Conservation (phyloP, 2,888 invertebrate species). For the Agriopis aurantiaria region DNA sequence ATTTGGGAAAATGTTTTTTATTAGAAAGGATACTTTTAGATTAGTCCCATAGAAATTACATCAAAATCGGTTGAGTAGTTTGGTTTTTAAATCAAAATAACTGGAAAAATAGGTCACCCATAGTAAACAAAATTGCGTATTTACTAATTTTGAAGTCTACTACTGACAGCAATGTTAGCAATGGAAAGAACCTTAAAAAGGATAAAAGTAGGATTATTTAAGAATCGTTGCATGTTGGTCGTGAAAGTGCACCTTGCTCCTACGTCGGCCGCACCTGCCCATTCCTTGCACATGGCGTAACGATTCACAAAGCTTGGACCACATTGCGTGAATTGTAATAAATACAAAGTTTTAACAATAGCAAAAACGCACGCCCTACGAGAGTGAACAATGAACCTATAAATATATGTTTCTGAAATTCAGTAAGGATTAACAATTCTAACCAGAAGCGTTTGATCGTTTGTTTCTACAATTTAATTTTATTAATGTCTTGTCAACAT, state of each 20-base stretch:
- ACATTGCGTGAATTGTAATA: conserved; percentile 55
- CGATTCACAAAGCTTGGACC: conserved; percentile 71
- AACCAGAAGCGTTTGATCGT: neutral
- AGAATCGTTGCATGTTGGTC: conserved; percentile 63
- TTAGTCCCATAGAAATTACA: no score
- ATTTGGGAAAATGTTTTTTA: no score
- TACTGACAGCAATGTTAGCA: neutral
- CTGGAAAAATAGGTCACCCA: no score
- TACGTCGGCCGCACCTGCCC: conserved; percentile 74
- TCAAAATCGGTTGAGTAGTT: no score
- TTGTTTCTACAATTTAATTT: neutral
- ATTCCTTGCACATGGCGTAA: conserved; percentile 79
- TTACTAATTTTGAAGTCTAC: neutral
- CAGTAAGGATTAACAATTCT: neutral
- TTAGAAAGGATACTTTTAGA: no score
- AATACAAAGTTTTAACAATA: conserved; percentile 36
- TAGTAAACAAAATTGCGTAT: neutral
- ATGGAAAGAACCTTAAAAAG: conserved; percentile 9
- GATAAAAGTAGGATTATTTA: conserved; percentile 44
- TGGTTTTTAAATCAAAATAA: no score
- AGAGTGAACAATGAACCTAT: conserved; percentile 9
- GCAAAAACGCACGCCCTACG: neutral
- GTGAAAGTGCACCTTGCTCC: conserved; percentile 78
- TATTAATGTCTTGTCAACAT: neutral
- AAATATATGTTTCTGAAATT: conserved; percentile 4